Base-by-base conservation (phyloP, 2,113 vertebrate genomes). In the Athene noctua region DNA sequence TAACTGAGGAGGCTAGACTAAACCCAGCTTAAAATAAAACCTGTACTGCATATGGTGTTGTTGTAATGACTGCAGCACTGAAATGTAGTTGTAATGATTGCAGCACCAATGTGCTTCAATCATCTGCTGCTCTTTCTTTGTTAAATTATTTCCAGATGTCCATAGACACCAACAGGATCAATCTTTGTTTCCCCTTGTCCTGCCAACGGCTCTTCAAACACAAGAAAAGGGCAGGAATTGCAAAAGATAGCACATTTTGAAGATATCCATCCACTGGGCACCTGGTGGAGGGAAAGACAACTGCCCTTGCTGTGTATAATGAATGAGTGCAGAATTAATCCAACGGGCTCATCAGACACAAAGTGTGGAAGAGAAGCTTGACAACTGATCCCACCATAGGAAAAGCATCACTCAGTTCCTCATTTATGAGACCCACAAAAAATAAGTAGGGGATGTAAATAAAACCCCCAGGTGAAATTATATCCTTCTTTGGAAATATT, bases 391-490 rank as follows among this genome's bases (percentile, higher is more conserved):
- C 30, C 23, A 34, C 38, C 44, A 51, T 1, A 88, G 57, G 13
- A 86, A 78, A 90, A 85, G 7, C 15, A 61, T 52, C 1, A 3
- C 16, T 59, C 18, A 36, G 42, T 90, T 90, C 38, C 27, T 59
- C 5, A 30, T 52, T 84, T 85, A 55, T 47, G 8, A 79, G 30
- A 75, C 13, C 3, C 11, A 4, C 8, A 10, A 65, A 57, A 18
- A 2, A 0, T 13, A 75, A 72, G 8, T 6, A 72, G 38, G 12
- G 15, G 3, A 47, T 1, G 2, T 26, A 90, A 78, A 74, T 8
- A 75, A 86, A 90, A 68, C 1, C 9, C 47, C 19, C 19, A 80
- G 21, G 10, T 44, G 20, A 91, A 90, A 88, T 70, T 34, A 57
- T 20, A 21, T 84, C 34, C 30, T 84, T 70, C 23, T 84, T 84